These are phyloP conservation scores for Cichlasoma orientale DNA, from an alignment of 2,797 vertebrate species.

Conservation along the genomic window DNA sequence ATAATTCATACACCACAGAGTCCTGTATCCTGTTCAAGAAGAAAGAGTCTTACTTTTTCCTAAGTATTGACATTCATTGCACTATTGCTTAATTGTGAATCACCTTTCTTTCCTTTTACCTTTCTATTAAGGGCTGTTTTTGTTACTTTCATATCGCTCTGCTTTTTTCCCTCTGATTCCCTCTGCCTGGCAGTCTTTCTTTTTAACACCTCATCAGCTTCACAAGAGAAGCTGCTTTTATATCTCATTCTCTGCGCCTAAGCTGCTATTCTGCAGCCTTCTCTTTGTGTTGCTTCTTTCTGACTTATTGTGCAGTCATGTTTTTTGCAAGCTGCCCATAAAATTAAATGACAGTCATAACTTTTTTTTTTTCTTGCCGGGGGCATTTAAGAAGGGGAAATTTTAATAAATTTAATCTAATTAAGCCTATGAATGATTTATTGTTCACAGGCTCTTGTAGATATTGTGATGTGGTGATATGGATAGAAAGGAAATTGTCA, in stretches of 20 bases:
- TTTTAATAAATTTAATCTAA: constrained; percentile 44
- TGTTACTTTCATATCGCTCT: constrained; percentile 29
- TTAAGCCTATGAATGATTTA: constrained; percentile 51
- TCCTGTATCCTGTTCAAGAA: constrained; percentile 51
- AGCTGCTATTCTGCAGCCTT: constrained; percentile 54
- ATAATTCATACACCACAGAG: constrained; percentile 58
- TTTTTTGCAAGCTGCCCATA: constrained; percentile 58
- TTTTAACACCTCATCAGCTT: constrained; percentile 18
- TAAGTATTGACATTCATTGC: constrained; percentile 58
- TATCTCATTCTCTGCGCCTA: constrained; percentile 17
- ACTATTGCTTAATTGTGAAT: constrained; percentile 55
- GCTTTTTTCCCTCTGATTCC: constrained; percentile 23
- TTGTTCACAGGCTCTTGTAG: constrained; percentile 16
- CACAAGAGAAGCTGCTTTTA: constrained; percentile 24
- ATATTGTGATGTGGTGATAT: constrained; percentile 38
- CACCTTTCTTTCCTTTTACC: constrained; percentile 35
- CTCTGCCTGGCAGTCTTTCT: constrained; percentile 37
- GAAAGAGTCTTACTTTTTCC: constrained; percentile 39
- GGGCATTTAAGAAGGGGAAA: constrained; percentile 15
- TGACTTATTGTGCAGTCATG: constrained; percentile 39
- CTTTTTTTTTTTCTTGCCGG: neutral
- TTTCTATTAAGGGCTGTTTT: constrained; percentile 70
- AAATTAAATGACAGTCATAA: constrained; percentile 24
- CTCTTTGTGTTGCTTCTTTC: constrained; percentile 46
- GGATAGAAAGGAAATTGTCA: constrained; percentile 51